Conservation (phyloP, 2,888 invertebrate genomes). For the Chrysopilus asiliformis region DNA sequence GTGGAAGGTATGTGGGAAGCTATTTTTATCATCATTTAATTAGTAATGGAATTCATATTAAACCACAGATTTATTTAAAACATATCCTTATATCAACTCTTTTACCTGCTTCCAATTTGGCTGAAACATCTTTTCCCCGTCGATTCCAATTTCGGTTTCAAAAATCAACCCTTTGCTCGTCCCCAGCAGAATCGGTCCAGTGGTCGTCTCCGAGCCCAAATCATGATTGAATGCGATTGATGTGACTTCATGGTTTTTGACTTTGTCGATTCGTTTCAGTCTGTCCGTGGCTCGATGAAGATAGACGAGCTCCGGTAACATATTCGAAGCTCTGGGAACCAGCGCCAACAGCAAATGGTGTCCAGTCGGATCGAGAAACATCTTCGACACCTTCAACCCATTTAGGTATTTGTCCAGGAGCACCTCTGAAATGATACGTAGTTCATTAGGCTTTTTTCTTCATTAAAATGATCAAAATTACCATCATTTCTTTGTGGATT, state of each 20-base stretch:
- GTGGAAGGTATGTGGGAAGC: slow-evolving; percentile 63
- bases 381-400: slow-evolving; percentile 28
- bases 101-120: slow-evolving; percentile 76
- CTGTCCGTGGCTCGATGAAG: slow-evolving; percentile 63
- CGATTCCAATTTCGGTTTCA: slow-evolving; percentile 74
- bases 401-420: slow-evolving; percentile 28
- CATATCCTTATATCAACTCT: not conserved
- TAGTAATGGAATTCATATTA: slow-evolving; percentile 10
- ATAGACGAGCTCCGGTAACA: slow-evolving; percentile 64
- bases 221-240: slow-evolving; percentile 81
- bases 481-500: slow-evolving; percentile 67
- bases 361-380: slow-evolving; percentile 67
- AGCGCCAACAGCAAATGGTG: slow-evolving; percentile 66
- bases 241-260: slow-evolving; percentile 61
- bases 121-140: slow-evolving; percentile 72
- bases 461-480: too few species aligned
- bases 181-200: slow-evolving; percentile 77
- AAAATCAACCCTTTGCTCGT: slow-evolving; percentile 82
- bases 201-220: slow-evolving; percentile 52
- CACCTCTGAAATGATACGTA: slow-evolving; percentile 23
- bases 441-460: not conserved
- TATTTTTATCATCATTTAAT: slow-evolving; percentile 21
- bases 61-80: slow-evolving; percentile 11
- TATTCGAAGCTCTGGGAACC: slow-evolving; percentile 38
- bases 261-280: slow-evolving; percentile 45